Conservation (phyloP, 2,888 invertebrate genomes). For the Temnothorax unifasciatus region DNA sequence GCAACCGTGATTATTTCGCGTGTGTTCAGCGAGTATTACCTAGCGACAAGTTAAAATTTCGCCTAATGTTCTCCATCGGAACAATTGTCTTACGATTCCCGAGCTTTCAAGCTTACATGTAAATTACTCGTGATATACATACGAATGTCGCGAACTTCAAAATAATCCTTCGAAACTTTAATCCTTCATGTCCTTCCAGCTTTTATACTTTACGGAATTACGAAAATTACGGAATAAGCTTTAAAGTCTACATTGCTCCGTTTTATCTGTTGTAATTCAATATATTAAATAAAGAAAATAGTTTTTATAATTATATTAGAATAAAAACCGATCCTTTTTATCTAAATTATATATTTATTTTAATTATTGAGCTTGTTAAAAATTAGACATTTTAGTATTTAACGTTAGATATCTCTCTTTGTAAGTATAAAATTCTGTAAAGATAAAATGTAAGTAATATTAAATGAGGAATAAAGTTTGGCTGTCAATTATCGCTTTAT, state of each 20-base stretch:
- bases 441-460: not conserved
- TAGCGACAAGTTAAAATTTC: conserved; percentile 31
- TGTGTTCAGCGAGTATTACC: conserved; percentile 11
- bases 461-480: not conserved
- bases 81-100: conserved; percentile 12
- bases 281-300: not conserved
- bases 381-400: not conserved
- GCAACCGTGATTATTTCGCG: conserved; percentile 16
- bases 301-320: not conserved
- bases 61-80: conserved; percentile 16
- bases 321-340: not conserved
- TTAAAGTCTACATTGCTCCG: not conserved
- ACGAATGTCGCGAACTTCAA: conserved; percentile 17
- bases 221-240: not conserved
- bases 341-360: conserved; percentile 6
- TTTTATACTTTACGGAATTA: not conserved
- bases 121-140: conserved; percentile 20
- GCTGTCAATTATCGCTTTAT: not conserved
- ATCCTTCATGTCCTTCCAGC: not conserved
- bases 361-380: not conserved
- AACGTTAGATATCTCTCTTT: not conserved
- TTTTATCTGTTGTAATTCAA: not conserved
- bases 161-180: conserved; percentile 2
- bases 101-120: conserved; percentile 12
- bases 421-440: not conserved